Conservation (phyloP, 2,888 invertebrate species). For the Dryobotodes eremita region DNA sequence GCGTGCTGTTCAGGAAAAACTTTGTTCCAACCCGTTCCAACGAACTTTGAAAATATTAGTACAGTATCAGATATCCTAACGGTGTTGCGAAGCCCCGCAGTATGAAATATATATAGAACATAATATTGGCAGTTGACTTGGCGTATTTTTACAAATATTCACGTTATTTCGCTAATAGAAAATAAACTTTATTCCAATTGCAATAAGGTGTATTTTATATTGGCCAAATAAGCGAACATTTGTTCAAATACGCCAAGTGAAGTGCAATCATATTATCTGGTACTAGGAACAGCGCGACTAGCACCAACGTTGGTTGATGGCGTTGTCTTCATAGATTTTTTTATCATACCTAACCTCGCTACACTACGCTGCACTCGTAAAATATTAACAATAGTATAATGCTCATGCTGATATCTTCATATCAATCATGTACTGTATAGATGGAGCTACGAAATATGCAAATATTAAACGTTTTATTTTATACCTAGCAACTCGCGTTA, state of each 20-base stretch:
- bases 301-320: constrained; percentile 11
- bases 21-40: not conserved
- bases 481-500: not conserved
- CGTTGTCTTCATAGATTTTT: constrained; percentile 45
- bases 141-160: not conserved
- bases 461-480: not conserved
- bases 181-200: not conserved
- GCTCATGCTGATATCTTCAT: constrained; percentile 69
- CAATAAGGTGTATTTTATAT: not conserved
- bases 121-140: not conserved
- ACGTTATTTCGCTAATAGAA: not conserved
- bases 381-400: constrained; percentile 65
- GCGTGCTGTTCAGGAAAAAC: not conserved
- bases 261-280: not conserved
- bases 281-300: constrained; percentile 4
- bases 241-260: not conserved
- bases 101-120: not conserved
- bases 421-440: constrained; percentile 62
- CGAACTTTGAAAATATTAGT: not conserved
- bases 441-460: constrained; percentile 46
- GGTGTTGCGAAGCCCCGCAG: too few species aligned
- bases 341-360: constrained; percentile 62
- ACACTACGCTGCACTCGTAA: constrained; percentile 67
- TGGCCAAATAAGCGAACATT: not conserved
- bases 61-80: not conserved